Percentiles rank a stretch among this genome's conserved stretches.
These are phyloP conservation scores for Isurus oxyrinchus DNA, from an alignment of 2,113 vertebrate species.

Conservation along the genomic window DNA sequence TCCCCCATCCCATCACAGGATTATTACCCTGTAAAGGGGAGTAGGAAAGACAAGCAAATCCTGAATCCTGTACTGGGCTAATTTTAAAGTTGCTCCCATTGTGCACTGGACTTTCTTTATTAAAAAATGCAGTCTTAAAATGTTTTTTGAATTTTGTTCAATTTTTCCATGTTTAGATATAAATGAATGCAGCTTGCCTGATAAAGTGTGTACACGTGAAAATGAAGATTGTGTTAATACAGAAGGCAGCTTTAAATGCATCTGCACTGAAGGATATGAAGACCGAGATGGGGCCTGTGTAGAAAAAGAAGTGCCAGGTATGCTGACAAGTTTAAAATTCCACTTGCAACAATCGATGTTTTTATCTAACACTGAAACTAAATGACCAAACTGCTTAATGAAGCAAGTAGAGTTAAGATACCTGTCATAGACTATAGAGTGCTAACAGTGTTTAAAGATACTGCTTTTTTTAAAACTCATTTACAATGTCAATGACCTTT, in stretches of 20 bases:
- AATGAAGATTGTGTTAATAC: slow-evolving; percentile 77
- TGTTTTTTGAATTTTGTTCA: not conserved
- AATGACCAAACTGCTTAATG: not conserved
- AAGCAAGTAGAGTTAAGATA: not conserved
- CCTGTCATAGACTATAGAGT: not conserved
- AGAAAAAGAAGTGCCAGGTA: slow-evolving; percentile 37
- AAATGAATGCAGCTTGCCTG: slow-evolving; percentile 69
- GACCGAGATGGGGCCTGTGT: slow-evolving; percentile 68
- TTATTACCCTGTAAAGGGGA: not conserved
- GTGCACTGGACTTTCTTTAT: not conserved
- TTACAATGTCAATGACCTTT: not conserved
- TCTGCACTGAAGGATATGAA: slow-evolving; percentile 65
- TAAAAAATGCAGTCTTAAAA: not conserved
- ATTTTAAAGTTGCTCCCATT: not conserved
- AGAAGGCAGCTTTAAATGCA: slow-evolving; percentile 68
- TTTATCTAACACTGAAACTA: not conserved
- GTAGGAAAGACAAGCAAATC: not conserved
- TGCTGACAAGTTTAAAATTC: not conserved
- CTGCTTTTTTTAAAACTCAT: not conserved
- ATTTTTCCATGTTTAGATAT: slow-evolving; percentile 57
- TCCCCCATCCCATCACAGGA: too few species aligned
- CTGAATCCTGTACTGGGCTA: not conserved
- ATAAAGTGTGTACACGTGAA: slow-evolving; percentile 54
- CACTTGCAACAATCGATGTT: not conserved
- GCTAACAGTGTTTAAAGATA: not conserved